phyloP scores from a whole-genome alignment of 2,113 vertebrate species.

The Verasper variegatus region DNA sequence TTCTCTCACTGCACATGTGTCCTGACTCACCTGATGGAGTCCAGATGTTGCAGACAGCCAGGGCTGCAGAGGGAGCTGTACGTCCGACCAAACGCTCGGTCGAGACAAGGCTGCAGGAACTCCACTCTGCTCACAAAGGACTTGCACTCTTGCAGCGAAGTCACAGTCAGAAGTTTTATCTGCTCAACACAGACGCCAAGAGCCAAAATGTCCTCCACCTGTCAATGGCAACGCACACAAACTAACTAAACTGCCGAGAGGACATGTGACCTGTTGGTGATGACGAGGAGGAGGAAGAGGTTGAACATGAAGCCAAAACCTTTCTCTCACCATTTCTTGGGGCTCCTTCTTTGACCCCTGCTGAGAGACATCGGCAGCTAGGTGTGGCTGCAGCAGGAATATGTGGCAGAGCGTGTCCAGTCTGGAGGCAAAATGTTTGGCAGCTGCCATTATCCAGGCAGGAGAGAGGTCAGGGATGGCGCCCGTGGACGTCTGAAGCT shows the following conservation, averaged over 20 bases:
- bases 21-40: constrained; percentile 71
- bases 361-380: constrained; percentile 19
- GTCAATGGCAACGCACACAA: background rate
- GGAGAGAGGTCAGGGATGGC: constrained; percentile 65
- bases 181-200: constrained; percentile 75
- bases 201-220: constrained; percentile 79
- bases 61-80: constrained; percentile 72
- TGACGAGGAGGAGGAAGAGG: too few species aligned
- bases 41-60: constrained; percentile 63
- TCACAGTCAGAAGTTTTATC: constrained; percentile 59
- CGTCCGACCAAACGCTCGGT: constrained; percentile 65
- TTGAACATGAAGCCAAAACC: background rate
- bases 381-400: constrained; percentile 67
- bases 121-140: constrained; percentile 70
- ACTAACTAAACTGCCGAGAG: too few species aligned
- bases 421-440: constrained; percentile 60
- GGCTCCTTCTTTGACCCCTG: constrained; percentile 17
- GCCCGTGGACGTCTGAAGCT: constrained; percentile 66
- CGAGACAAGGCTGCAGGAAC: constrained; percentile 76
- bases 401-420: constrained; percentile 75
- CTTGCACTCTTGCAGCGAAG: constrained; percentile 59
- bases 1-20: background rate
- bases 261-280: too few species aligned
- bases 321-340: constrained; percentile 67
- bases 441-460: constrained; percentile 77